Evolutionary conservation across 2,888 invertebrate genomes (phyloP), one percentile per base, ranked within the genome.

Genomic region (Hydraecia micacea): DNA sequence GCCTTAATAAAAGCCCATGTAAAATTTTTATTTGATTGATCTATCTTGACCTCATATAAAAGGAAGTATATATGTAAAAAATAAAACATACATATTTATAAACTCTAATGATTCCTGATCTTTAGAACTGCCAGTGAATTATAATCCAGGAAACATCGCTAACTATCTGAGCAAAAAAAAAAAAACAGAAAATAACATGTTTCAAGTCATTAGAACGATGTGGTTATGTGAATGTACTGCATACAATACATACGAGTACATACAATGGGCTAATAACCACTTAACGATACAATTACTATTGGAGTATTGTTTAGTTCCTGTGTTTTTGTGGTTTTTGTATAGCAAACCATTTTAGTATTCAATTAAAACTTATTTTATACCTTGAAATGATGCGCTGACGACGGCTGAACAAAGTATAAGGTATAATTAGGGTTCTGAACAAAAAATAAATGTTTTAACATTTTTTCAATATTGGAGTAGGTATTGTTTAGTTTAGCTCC

Each of bases 61-160:
- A 77, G n/a, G 8, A 25, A 25, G 39, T 7, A 42, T 7, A 42
- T 42, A 67, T n/a, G n/a, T n/a, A 73, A 73, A 28, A 73, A 36
- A 70, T 36, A 42, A 55, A 75, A 70, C 74, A 67, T 39, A 80
- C 65, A 52, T 70, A 79, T 72, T 75, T 72, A 62, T 52, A 36
- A 66, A 18, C 15, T 42, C 21, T 74, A 82, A 82, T 86, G 78
- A 86, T 69, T 72, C 74, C 42, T 79, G 82, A 76, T 69, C 73
- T 83, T 86, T 55, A 78, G 13, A 69, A 39, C 69, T 75, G 75
- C 70, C 73, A 79, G 63, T 73, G 42, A 86, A 73, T 75, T 63
- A 83, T 63, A 70, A 85, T 73, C 32, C 58, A 84, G 86, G 86
- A 83, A 86, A 75, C 58, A 36, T 55, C 21, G 42, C 36, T 42